Evolutionary conservation across 2,888 invertebrate genomes (phyloP), one percentile per base, ranked within the genome.

Genomic region (Tachystola acroxantha): DNA sequence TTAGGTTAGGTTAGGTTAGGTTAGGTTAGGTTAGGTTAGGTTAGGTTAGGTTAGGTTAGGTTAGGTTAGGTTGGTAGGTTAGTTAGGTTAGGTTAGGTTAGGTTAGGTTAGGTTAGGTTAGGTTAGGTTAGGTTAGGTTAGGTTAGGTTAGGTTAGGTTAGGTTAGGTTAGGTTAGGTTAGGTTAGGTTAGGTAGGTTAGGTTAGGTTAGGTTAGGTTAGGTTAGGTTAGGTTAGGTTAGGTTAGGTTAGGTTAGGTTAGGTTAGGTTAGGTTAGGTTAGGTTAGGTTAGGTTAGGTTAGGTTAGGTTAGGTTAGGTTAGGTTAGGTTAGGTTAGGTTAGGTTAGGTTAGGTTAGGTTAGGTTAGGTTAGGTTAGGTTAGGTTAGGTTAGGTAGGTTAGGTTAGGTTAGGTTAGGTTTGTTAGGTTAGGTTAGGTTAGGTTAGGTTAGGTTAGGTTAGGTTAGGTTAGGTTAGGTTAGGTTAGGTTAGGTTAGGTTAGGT

Each of bases 71-170:
- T n/a, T n/a, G n/a, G n/a, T n/a, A n/a, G n/a, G n/a, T n/a, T n/a
- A n/a, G n/a, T n/a, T n/a, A n/a, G n/a, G n/a, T n/a, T n/a, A n/a
- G n/a, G n/a, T 41, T 41, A 39, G 43, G 40, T 43, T 40, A 40
- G 43, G 40, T 43, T 43, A 40, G 40, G n/a, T 40, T 43, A 39
- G 38, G 43, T 40, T 43, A 40, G 43, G 43, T 43, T 43, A 43
- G 43, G 43, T 43, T 46, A 46, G 46, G 46, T 46, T 46, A 46
- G 46, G 46, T 43, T 46, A 46, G 46, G 46, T 45, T 42, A 39
- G 41, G 41, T 45, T 42, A 45, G 42, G 42, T 45, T 45, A 42
- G 42, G 40, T 39, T 38, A 35, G 32, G 38, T 36, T 34, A 39
- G 36, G 38, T 36, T 39, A 36, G 39, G 36, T 36, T 36, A 36